Conservation (phyloP, 2,888 invertebrate genomes). For the Rotaria sp. region DNA sequence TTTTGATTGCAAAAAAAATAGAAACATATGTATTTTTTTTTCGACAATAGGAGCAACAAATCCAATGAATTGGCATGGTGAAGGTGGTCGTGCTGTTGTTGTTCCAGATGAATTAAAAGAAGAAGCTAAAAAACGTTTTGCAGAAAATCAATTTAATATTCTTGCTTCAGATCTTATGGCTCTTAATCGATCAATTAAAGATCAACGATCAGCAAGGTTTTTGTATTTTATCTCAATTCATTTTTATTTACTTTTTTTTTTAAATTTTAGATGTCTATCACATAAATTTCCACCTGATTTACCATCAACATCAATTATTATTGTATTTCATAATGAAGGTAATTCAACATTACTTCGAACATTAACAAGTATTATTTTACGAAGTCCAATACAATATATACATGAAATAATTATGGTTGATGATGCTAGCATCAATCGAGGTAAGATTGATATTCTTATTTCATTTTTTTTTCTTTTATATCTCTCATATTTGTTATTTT, state of each 20-base stretch:
- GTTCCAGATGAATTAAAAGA: conserved; percentile 77
- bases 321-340: conserved; percentile 41
- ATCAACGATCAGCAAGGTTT: conserved; percentile 63
- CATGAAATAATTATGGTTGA: conserved; percentile 50
- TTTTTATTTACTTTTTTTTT: conserved; percentile 30
- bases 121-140: conserved; percentile 85
- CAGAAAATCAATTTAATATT: conserved; percentile 95
- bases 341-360: conserved; percentile 42
- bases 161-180: conserved; percentile 95
- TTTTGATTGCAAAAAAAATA: background rate
- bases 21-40: background rate
- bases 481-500: background rate
- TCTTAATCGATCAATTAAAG: conserved; percentile 83
- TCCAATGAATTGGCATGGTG: conserved; percentile 69
- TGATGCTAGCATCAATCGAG: conserved; percentile 45
- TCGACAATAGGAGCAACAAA: conserved; percentile 5
- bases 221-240: background rate
- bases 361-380: conserved; percentile 49
- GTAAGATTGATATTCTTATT: background rate
- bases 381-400: conserved; percentile 46
- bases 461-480: conserved; percentile 13
- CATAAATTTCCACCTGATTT: conserved; percentile 36
- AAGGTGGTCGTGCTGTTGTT: conserved; percentile 80
- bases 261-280: conserved; percentile 17
- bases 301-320: conserved; percentile 37